Evolutionary conservation across 2,797 vertebrate species (phyloP).

Genomic region (Rhabdophis nuchalis): DNA sequence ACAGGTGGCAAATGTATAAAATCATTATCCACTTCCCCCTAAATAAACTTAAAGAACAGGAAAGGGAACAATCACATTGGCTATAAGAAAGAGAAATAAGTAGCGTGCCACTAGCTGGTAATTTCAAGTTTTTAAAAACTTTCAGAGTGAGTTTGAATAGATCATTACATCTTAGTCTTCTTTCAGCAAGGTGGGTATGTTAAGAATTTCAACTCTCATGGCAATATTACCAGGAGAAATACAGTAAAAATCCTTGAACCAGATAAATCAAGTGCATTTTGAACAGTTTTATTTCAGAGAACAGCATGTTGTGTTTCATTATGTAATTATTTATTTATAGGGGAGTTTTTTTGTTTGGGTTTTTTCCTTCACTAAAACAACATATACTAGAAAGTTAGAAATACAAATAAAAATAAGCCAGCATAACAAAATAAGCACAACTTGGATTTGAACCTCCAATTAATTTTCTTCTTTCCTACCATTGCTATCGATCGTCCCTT

Average conservation of each 20-base stretch:
- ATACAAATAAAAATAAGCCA: background rate
- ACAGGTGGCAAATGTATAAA: background rate
- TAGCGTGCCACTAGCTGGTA: background rate
- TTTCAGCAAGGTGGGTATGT: background rate
- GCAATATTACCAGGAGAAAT: background rate
- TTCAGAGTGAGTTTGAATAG: background rate
- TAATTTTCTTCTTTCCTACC: background rate
- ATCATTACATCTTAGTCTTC: background rate
- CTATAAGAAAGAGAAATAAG: background rate
- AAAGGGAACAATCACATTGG: background rate
- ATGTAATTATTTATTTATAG: background rate
- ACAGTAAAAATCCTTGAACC: background rate
- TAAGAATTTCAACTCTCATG: background rate
- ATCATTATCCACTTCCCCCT: background rate
- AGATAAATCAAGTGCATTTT: background rate
- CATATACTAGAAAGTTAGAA: background rate
- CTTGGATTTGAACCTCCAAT: background rate
- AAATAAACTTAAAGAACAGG: background rate
- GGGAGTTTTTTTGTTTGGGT: background rate
- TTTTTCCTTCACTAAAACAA: background rate
- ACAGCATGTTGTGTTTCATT: background rate
- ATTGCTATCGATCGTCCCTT: background rate
- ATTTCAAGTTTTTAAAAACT: background rate
- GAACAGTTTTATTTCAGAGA: constrained; percentile 1
- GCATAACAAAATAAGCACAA: background rate